These are phyloP conservation scores for Ceratitis capitata DNA, from an alignment of 1,140 invertebrate species.

Conservation along the genomic window DNA sequence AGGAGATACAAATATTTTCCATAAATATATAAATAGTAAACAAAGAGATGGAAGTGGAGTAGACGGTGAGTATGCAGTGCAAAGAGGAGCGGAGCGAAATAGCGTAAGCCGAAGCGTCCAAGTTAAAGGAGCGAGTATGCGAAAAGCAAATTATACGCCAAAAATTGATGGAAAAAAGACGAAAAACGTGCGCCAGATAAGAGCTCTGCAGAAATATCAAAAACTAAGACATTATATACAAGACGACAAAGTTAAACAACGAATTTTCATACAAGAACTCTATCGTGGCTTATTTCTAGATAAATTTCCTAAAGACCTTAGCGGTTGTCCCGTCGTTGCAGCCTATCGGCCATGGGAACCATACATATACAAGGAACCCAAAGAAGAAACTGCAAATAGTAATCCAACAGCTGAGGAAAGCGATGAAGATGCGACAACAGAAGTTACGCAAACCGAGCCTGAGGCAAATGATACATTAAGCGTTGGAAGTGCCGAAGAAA, in stretches of 20 bases:
- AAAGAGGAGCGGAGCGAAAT: too few relatives aligned
- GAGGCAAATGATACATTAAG: neutral
- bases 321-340: slow-evolving; percentile 56
- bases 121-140: too few relatives aligned
- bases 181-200: neutral
- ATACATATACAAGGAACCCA: slow-evolving; percentile 51
- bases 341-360: slow-evolving; percentile 60
- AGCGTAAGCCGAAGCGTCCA: too few relatives aligned
- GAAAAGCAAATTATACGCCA: too few relatives aligned
- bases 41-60: too few relatives aligned
- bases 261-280: slow-evolving; percentile 45
- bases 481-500: slow-evolving; percentile 27
- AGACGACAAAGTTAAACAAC: neutral
- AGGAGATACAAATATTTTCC: neutral
- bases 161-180: too few relatives aligned
- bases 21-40: too few relatives aligned
- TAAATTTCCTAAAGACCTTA: slow-evolving; percentile 58
- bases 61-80: too few relatives aligned
- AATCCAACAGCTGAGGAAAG: slow-evolving; percentile 41
- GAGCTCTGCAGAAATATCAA: neutral
- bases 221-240: neutral
- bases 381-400: slow-evolving; percentile 32
- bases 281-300: slow-evolving; percentile 51
- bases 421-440: neutral
- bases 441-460: neutral